Evolutionary conservation across 1,140 invertebrate genomes (phyloP), one percentile per base, ranked within the genome.

Genomic region (Drosophila pachea): DNA sequence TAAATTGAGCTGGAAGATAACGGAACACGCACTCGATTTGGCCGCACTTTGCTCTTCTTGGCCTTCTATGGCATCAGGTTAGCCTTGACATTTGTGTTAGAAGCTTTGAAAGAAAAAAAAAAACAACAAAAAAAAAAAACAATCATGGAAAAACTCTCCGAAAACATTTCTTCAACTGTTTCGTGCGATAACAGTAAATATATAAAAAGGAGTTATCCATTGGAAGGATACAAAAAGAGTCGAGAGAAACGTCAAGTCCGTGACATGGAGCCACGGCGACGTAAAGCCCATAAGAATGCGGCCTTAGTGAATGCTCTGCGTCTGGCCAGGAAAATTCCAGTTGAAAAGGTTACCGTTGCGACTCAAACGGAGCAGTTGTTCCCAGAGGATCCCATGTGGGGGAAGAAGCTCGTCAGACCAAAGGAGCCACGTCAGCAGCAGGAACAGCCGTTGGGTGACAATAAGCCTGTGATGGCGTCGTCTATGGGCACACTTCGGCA

Each of bases 1-100:
- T 22, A 22, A 22, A 22, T 22, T 33, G n/a, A 8, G 31, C n/a
- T 35, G 9, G 12, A n/a, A 33, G 9, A 4, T 55, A 64, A 64
- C 61, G 61, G 49, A 5, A 53, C 50, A 36, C 16, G 50, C 35
- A 38, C 9, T 53, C 22, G 14, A 50, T 42, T 42, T 42, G 7
- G 2, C 16, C 22, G 43, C 16, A 11, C 22, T 47, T 47, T n/a
- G n/a, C n/a, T 33, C 22, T 35, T 36, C 22, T 9, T 11, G 50
- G n/a, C n/a, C n/a, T n/a, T n/a, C n/a, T n/a, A n/a, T n/a, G n/a
- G n/a, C 9, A 53, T 38, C 50, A 22, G 11, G 14, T 8, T 22
- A 11, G 16, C 50, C 16, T 40, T 53, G 50, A 38, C 1, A 16
- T 22, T 53, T n/a, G 9, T 22, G 22, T 22, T 3, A 22, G 1